A percentile compares a stretch with the other conserved stretches of the same genome.
These are phyloP conservation scores for Brachyhypopomus occidentalis DNA, from an alignment of 2,113 vertebrate species.

Conservation along the genomic window DNA sequence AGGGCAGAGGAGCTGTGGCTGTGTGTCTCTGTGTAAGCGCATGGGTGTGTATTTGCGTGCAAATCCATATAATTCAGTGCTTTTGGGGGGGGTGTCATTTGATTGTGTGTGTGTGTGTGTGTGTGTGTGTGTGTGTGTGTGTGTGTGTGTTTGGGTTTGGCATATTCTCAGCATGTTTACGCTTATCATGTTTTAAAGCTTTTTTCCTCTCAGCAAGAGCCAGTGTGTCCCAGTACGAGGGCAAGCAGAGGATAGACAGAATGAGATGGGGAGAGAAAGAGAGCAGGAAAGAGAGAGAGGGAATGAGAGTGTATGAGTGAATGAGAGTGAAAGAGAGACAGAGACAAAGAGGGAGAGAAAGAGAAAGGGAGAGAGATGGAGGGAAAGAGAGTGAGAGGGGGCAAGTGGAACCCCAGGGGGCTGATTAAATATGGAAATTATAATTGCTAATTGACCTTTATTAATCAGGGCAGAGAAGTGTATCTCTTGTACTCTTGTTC, in stretches of 20 bases:
- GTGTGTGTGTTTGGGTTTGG: slow-evolving; percentile 13
- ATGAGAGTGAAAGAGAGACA: slow-evolving; percentile 4
- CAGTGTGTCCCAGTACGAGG: slow-evolving; percentile 47
- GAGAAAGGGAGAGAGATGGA: slow-evolving; percentile 7
- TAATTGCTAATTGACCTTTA: slow-evolving; percentile 83
- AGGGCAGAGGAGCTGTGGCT: slow-evolving; percentile 26
- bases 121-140: slow-evolving; percentile 28
- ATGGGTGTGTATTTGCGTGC: slow-evolving; percentile 10
- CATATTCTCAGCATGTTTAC: slow-evolving; percentile 30
- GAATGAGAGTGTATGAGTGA: neutral
- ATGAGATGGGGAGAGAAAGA: slow-evolving; percentile 13
- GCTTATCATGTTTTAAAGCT: slow-evolving; percentile 49
- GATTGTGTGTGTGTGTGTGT: slow-evolving; percentile 21
- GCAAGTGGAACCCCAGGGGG: slow-evolving; percentile 71
- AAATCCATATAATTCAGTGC: neutral
- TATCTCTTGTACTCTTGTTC: slow-evolving; percentile 51
- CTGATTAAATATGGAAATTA: slow-evolving; percentile 82
- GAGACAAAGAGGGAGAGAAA: slow-evolving; percentile 55
- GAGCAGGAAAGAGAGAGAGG: slow-evolving; percentile 8
- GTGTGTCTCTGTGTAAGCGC: neutral
- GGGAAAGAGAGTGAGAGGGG: slow-evolving; percentile 58
- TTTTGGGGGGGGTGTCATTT: neutral
- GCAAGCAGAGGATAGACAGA: slow-evolving; percentile 29
- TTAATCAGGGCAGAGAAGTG: slow-evolving; percentile 73
- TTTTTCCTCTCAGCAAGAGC: slow-evolving; percentile 49